phyloP scores from a whole-genome alignment of 2,888 invertebrate genomes.

The Agrotis segetum region DNA sequence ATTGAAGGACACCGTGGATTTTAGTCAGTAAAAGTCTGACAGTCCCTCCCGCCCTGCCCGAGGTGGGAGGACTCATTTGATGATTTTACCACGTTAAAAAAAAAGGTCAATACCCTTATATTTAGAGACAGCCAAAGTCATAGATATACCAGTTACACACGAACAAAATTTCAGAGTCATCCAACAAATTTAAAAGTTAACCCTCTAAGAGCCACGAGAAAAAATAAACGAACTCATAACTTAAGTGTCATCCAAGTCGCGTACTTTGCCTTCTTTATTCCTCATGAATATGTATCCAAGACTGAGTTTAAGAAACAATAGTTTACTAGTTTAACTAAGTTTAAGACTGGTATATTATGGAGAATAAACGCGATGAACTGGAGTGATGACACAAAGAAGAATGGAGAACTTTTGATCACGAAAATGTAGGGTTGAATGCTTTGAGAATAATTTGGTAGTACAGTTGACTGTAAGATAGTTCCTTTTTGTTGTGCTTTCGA shows the following conservation, averaged over 20 bases:
- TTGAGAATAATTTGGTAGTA: conserved; percentile 8
- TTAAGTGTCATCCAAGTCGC: conserved; percentile 24
- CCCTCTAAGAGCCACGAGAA: conserved; percentile 3
- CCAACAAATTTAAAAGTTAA: conserved; percentile 38
- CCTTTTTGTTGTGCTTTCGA: neutral
- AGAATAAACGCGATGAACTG: conserved; percentile 14
- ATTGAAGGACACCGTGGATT: no score
- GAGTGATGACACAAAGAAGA: conserved; percentile 28
- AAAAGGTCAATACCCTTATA: conserved; percentile 8
- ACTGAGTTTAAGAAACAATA: conserved; percentile 38
- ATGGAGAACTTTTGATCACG: neutral
- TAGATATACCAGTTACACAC: conserved; percentile 3
- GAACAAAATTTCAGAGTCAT: neutral
- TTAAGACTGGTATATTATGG: conserved; percentile 24
- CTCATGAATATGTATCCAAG: conserved; percentile 51
- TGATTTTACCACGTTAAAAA: no score
- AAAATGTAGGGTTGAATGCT: conserved; percentile 18
- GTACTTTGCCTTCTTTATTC: conserved; percentile 20
- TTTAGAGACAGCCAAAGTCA: neutral
- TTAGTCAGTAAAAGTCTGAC: no score
- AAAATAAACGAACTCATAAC: conserved; percentile 12
- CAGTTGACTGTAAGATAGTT: neutral
- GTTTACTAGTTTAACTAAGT: conserved; percentile 39
- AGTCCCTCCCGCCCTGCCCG: no score
- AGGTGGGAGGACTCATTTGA: no score